Evolutionary conservation across 2,797 vertebrate genomes (phyloP).

Genomic region (Galago senegalensis): DNA sequence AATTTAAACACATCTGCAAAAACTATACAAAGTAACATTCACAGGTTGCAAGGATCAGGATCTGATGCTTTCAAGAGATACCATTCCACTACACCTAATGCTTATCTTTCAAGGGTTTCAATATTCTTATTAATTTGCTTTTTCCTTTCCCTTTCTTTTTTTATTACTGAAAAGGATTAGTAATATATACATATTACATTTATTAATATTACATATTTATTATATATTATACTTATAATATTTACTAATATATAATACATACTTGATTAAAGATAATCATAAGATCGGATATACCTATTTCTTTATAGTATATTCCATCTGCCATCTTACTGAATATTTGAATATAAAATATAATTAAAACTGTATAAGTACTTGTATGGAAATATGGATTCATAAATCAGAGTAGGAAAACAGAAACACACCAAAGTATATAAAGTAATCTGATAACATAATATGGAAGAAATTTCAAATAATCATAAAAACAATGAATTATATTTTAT

Average conservation of each 20-base stretch:
- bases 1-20: neutral
- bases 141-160: neutral
- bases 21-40: neutral
- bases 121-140: neutral
- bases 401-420: neutral
- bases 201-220: neutral
- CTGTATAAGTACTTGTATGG: neutral
- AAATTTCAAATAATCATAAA: neutral
- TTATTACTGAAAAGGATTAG: neutral
- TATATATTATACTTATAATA: neutral
- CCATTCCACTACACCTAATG: no score
- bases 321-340: neutral
- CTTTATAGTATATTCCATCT: neutral
- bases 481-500: neutral
- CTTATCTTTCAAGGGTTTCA: neutral
- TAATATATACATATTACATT: no score
- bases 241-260: neutral
- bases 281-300: neutral
- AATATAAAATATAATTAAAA: neutral
- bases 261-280: neutral
- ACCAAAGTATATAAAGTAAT: neutral
- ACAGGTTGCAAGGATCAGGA: neutral
- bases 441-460: neutral
- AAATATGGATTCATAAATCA: neutral
- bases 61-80: no score